These are phyloP conservation scores for Malurus elegans DNA, from an alignment of 2,113 vertebrate genomes.

Conservation along the genomic window DNA sequence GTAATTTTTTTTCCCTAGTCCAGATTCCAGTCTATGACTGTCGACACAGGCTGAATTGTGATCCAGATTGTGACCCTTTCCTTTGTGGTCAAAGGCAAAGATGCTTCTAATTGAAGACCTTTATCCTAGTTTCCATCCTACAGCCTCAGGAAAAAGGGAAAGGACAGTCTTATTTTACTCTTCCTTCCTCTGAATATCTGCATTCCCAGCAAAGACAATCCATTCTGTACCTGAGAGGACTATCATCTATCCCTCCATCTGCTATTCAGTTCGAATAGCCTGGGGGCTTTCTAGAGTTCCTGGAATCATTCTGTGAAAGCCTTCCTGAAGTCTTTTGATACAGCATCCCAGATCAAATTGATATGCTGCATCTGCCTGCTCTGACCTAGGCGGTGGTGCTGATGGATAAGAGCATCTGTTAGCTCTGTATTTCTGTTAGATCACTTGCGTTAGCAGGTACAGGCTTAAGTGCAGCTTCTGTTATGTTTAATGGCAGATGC, in stretches of 20 bases:
- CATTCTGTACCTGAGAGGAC: background rate
- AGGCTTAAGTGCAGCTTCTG: background rate
- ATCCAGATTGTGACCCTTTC: background rate
- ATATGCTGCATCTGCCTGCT: background rate
- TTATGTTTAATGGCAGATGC: background rate
- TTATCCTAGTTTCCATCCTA: background rate
- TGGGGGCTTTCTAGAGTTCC: background rate
- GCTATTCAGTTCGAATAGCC: background rate
- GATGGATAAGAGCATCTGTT: background rate
- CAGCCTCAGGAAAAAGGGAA: background rate
- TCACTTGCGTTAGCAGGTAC: constrained; percentile 1
- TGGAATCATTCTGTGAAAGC: background rate
- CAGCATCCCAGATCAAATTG: background rate
- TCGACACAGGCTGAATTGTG: background rate
- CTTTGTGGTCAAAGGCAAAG: background rate
- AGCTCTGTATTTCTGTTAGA: background rate
- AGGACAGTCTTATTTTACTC: background rate
- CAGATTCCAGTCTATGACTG: background rate
- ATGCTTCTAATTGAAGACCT: background rate
- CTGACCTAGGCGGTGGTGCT: background rate
- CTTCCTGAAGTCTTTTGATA: background rate
- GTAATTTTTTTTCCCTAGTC: background rate
- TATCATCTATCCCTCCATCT: background rate
- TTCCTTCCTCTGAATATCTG: background rate
- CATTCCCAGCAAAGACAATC: background rate